Evolutionary conservation across 2,113 vertebrate genomes (phyloP).

Genomic region (Heterochromis multidens): DNA sequence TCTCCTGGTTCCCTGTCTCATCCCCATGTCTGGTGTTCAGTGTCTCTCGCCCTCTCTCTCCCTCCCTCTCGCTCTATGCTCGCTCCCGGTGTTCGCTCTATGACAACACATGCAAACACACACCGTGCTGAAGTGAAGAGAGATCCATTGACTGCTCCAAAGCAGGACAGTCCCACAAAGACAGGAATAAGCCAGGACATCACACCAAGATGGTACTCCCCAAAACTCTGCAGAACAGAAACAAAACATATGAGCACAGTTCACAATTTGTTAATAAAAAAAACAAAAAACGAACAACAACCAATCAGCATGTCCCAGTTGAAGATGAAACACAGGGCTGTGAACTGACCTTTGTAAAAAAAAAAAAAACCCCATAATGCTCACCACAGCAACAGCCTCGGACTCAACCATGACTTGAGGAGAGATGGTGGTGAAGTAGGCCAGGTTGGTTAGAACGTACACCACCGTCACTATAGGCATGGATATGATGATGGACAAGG

Average conservation of each 20-base stretch:
- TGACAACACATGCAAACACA: constrained; percentile 20
- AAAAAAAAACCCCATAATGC: background rate
- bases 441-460: constrained; percentile 77
- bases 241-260: background rate
- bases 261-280: background rate
- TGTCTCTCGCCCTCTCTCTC: no score
- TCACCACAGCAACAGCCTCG: constrained; percentile 75
- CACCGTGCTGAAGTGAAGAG: constrained; percentile 76
- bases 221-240: constrained; percentile 61
- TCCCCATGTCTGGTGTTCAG: no score
- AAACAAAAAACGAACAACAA: background rate
- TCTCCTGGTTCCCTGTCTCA: no score
- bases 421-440: constrained; percentile 77
- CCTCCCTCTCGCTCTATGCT: no score
- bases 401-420: constrained; percentile 68
- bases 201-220: constrained; percentile 72
- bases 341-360: background rate
- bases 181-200: constrained; percentile 75
- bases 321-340: background rate
- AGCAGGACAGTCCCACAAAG: constrained; percentile 75
- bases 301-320: background rate
- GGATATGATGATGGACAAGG: constrained; percentile 75
- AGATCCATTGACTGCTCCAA: constrained; percentile 74
- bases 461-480: constrained; percentile 77
- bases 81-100: no score